These are phyloP conservation scores for Burhinus oedicnemus DNA, from an alignment of 2,113 vertebrate species.

Conservation along the genomic window DNA sequence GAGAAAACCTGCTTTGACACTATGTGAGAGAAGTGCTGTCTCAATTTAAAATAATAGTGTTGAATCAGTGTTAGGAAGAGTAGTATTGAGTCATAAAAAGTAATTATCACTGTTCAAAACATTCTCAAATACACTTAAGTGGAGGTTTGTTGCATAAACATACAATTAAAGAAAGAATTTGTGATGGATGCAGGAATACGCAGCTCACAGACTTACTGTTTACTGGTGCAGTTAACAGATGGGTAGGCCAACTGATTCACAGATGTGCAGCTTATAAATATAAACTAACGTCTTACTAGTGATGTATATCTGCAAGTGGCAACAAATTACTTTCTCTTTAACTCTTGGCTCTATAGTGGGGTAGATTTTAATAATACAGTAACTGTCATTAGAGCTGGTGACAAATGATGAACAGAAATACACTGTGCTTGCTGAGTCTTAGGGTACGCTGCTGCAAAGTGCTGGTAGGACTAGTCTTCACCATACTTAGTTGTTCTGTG, in stretches of 20 bases:
- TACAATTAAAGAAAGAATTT: slow-evolving; percentile 82
- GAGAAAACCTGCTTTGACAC: slow-evolving; percentile 11
- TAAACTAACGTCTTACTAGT: slow-evolving; percentile 78
- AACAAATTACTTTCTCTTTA: slow-evolving; percentile 78
- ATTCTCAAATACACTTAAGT: slow-evolving; percentile 77
- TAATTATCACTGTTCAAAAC: slow-evolving; percentile 77
- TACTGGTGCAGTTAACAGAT: slow-evolving; percentile 84
- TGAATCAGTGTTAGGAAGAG: slow-evolving; percentile 51
- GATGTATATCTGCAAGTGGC: slow-evolving; percentile 78
- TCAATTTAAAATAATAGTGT: slow-evolving; percentile 52
- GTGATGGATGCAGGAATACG: slow-evolving; percentile 77
- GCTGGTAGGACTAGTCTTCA: neutral
- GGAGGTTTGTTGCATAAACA: slow-evolving; percentile 78
- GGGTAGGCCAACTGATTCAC: slow-evolving; percentile 83
- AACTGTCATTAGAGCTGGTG: slow-evolving; percentile 33
- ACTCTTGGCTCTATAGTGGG: slow-evolving; percentile 70
- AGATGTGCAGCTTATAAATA: slow-evolving; percentile 84
- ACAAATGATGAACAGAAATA: slow-evolving; percentile 26
- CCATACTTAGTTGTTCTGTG: neutral
- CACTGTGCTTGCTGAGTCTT: neutral
- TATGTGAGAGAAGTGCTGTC: slow-evolving; percentile 8
- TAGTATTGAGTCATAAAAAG: slow-evolving; percentile 77
- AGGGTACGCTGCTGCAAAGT: neutral
- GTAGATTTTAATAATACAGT: slow-evolving; percentile 58
- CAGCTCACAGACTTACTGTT: slow-evolving; percentile 74